Conservation (phyloP, 92 coral and sea anemone genomes). For the Virgularia gustaviana region DNA sequence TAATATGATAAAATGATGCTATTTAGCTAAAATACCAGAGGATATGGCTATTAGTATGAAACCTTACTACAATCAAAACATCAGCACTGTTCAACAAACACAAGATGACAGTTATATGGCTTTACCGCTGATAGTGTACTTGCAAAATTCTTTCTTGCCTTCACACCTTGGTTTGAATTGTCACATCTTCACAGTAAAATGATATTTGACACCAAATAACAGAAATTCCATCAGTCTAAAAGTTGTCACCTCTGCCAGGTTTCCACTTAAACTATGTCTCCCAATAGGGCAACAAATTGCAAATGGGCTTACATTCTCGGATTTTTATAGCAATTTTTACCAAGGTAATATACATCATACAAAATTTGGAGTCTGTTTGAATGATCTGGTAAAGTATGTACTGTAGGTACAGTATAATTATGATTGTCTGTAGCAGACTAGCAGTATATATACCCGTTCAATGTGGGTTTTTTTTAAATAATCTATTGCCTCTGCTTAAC, state of each 20-base stretch:
- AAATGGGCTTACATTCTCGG: background rate
- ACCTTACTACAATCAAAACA: background rate
- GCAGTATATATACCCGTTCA: no score
- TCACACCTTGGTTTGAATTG: background rate
- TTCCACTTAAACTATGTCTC: background rate
- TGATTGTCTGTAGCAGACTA: no score
- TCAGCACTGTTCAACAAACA: background rate
- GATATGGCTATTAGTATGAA: background rate
- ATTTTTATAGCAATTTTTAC: no score
- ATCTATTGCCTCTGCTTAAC: no score
- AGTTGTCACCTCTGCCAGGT: conserved; percentile 16
- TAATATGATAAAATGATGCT: conserved; percentile 10
- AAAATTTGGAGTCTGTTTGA: no score
- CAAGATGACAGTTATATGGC: background rate
- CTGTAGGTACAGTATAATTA: no score
- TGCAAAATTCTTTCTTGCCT: background rate
- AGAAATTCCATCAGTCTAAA: conserved; percentile 22
- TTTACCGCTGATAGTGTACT: background rate
- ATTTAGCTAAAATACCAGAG: background rate
- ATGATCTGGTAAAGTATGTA: no score
- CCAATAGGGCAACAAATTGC: conserved; percentile 12
- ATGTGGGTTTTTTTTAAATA: no score
- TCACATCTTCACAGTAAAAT: conserved; percentile 4
- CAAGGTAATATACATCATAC: no score
- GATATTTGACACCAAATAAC: conserved; percentile 35